Evolutionary conservation across 2,797 vertebrate species (phyloP), one percentile per base, ranked within the genome.

Genomic region (Danio kyathit): DNA sequence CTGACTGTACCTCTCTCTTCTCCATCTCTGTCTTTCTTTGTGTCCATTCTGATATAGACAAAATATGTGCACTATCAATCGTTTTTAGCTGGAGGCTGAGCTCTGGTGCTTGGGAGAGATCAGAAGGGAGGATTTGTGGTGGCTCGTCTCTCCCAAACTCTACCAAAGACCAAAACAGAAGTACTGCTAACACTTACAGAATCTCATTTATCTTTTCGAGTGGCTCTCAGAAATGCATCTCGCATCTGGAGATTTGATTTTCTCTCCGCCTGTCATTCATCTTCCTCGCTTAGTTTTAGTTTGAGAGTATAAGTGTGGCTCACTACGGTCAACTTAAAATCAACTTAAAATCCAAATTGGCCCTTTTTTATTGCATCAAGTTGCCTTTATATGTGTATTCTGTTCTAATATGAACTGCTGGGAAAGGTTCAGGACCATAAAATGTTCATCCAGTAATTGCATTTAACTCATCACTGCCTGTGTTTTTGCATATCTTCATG

Each of bases 81-180:
- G 59, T 54, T 73, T 1, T 16, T 48, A 19, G 61, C 52, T 73
- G 60, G 21, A 64, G 54, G 48, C 38, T 12, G 16, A 61, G 49
- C 5, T 40, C n/a, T 56, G 21, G 11, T 83, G 70, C 49, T 82
- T 84, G 81, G 74, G 56, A 66, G 41, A 81, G 84, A 82, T 87
- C 83, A 74, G 66, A 84, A 75, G 51, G 44, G 63, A 74, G 49
- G 43, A 67, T 85, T 82, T 85, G 46, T 72, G 40, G 63, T 74
- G 19, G 59, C 38, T 63, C 10, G 2, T 66, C 51, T 75, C n/a
- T 46, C 21, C 14, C 11, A 46, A 29, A 52, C 54, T 60, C 51
- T 44, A 54, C 38, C 40, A 65, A 65, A 76, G 63, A 66, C 38
- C 13, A 29, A 76, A 76, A 21, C 61, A 76, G 51, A 76, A 65